Conservation (phyloP, 2,888 invertebrate genomes). For the Ypsolopha scabrella region DNA sequence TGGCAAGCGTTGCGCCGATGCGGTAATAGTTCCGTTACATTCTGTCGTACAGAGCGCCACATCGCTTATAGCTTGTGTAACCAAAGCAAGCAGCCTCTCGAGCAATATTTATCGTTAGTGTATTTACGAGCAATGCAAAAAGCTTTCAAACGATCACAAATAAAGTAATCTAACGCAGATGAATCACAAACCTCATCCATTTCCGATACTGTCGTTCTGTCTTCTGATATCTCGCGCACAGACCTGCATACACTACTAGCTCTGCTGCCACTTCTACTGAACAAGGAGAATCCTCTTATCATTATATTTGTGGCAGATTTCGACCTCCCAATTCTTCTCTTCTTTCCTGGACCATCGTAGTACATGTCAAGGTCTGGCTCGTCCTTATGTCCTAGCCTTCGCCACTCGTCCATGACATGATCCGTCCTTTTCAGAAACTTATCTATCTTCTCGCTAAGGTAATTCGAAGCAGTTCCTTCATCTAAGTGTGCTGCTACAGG, state of each 20-base stretch:
- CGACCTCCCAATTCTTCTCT: slow-evolving; percentile 70
- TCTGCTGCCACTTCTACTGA: slow-evolving; percentile 64
- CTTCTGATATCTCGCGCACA: slow-evolving; percentile 71
- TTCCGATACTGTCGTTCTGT: slow-evolving; percentile 74
- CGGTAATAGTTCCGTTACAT: slow-evolving; percentile 17
- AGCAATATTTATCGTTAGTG: slow-evolving; percentile 38
- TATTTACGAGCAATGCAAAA: slow-evolving; percentile 26
- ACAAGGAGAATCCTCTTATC: slow-evolving; percentile 84
- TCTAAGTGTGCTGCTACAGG: slow-evolving; percentile 83
- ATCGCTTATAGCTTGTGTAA: background rate
- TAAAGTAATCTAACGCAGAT: slow-evolving; percentile 11
- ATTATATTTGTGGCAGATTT: slow-evolving; percentile 85
- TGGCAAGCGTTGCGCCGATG: slow-evolving; percentile 41
- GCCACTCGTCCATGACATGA: slow-evolving; percentile 91
- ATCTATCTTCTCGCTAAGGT: slow-evolving; percentile 80
- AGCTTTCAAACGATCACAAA: slow-evolving; percentile 20
- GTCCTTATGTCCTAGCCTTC: slow-evolving; percentile 74
- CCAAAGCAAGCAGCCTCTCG: slow-evolving; percentile 7
- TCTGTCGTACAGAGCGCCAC: background rate
- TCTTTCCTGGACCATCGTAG: slow-evolving; percentile 28
- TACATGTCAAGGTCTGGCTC: slow-evolving; percentile 49
- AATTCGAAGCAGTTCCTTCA: slow-evolving; percentile 81
- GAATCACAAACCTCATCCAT: slow-evolving; percentile 72
- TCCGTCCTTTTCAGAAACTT: slow-evolving; percentile 86
- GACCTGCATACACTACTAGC: slow-evolving; percentile 64